phyloP scores from a whole-genome alignment of 2,113 vertebrate species.

The Synodontis membranacea region DNA sequence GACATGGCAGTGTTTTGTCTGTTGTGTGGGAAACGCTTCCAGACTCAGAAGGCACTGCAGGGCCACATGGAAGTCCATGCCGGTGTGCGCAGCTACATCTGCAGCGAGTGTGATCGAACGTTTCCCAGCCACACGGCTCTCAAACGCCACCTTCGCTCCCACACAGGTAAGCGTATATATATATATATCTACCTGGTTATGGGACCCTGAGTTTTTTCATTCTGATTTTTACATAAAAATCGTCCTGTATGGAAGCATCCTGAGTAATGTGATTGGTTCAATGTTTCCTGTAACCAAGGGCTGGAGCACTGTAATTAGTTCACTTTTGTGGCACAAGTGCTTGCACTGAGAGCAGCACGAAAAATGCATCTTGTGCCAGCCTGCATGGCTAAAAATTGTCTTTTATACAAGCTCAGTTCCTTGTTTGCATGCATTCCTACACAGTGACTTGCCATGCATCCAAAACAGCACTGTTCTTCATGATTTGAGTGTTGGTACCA shows the following conservation, averaged over 20 bases:
- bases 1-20: slow-evolving; percentile 99
- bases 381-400: neutral
- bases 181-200: neutral
- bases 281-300: neutral
- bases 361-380: neutral
- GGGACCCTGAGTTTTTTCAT: neutral
- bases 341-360: neutral
- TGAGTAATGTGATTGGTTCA: neutral
- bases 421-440: neutral
- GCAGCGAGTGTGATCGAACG: slow-evolving; percentile 96
- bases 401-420: neutral
- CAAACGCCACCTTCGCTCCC: slow-evolving; percentile 96
- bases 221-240: neutral
- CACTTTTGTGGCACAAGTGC: neutral
- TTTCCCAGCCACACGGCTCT: slow-evolving; percentile 98
- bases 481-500: neutral
- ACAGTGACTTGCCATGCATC: neutral
- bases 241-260: neutral
- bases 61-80: slow-evolving; percentile 99
- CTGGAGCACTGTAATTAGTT: neutral
- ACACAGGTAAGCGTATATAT: slow-evolving; percentile 80
- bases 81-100: slow-evolving; percentile 96
- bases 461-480: neutral
- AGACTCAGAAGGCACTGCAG: slow-evolving; percentile 96
- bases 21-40: slow-evolving; percentile 96